These are phyloP conservation scores for Oophaga pumilio DNA, from an alignment of 2,113 vertebrate species.

Conservation along the genomic window DNA sequence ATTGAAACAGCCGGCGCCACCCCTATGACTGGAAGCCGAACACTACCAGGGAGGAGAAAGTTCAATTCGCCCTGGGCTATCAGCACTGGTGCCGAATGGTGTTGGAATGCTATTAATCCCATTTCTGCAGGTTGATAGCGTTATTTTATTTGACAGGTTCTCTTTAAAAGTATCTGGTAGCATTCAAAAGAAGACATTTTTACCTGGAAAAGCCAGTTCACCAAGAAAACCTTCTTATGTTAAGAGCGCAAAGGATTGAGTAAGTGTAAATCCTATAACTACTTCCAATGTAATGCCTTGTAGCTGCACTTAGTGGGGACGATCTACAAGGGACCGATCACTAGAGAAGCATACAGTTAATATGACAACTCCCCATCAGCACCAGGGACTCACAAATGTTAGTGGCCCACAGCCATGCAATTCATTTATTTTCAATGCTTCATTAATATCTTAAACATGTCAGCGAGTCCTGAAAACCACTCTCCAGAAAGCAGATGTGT, in stretches of 20 bases:
- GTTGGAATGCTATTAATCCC: too few relatives aligned
- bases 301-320: not conserved
- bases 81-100: too few relatives aligned
- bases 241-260: not conserved
- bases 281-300: not conserved
- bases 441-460: conserved; percentile 22
- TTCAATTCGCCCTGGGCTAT: too few relatives aligned
- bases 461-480: conserved; percentile 16
- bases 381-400: conserved; percentile 1
- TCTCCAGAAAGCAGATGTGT: conserved; percentile 34
- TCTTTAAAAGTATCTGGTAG: not conserved
- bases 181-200: not conserved
- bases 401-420: not conserved
- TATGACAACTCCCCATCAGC: not conserved
- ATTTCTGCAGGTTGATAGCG: too few relatives aligned
- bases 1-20: too few relatives aligned
- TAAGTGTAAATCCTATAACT: not conserved
- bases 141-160: too few relatives aligned
- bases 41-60: too few relatives aligned
- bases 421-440: conserved; percentile 23
- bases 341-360: not conserved
- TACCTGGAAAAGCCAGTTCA: not conserved
- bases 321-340: not conserved
- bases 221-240: not conserved
- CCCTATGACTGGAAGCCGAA: too few relatives aligned